phyloP scores from a whole-genome alignment of 1,140 invertebrate genomes.

The Rhysida immarginata region DNA sequence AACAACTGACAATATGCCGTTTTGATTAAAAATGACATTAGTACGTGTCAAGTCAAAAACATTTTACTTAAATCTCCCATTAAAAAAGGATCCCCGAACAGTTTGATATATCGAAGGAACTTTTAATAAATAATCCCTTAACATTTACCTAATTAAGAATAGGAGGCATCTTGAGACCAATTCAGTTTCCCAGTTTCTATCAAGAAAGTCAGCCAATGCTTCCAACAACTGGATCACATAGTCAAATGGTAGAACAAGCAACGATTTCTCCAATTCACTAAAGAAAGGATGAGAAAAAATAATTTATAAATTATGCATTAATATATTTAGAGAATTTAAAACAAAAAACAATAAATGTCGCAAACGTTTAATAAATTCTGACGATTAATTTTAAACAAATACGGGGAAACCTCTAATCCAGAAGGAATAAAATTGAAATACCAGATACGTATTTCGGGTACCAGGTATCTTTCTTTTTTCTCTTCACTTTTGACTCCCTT shows the following conservation, averaged over 20 bases:
- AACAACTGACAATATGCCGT: too few species aligned
- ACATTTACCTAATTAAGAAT: slow-evolving; percentile 53
- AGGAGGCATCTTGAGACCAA: slow-evolving; percentile 53
- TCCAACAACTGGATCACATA: slow-evolving; percentile 61
- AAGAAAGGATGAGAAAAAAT: slow-evolving; percentile 19
- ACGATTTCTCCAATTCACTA: slow-evolving; percentile 78
- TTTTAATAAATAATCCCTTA: too few species aligned
- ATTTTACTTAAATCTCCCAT: too few species aligned
- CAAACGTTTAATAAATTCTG: not conserved
- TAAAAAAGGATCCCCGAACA: too few species aligned
- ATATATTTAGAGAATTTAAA: not conserved
- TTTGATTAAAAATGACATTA: too few species aligned
- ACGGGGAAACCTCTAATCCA: not conserved
- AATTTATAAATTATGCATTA: not conserved
- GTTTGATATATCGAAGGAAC: too few species aligned
- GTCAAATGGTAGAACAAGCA: slow-evolving; percentile 69
- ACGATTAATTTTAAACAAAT: not conserved
- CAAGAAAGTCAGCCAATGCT: slow-evolving; percentile 48
- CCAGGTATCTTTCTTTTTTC: too few species aligned
- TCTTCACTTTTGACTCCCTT: too few species aligned
- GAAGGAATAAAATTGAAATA: too few species aligned
- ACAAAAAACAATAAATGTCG: not conserved
- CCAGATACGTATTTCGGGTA: too few species aligned
- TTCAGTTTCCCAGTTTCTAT: slow-evolving; percentile 53
- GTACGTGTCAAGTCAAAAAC: too few species aligned